These are phyloP conservation scores for Falco concolor DNA, from an alignment of 2,797 vertebrate genomes.

Conservation along the genomic window DNA sequence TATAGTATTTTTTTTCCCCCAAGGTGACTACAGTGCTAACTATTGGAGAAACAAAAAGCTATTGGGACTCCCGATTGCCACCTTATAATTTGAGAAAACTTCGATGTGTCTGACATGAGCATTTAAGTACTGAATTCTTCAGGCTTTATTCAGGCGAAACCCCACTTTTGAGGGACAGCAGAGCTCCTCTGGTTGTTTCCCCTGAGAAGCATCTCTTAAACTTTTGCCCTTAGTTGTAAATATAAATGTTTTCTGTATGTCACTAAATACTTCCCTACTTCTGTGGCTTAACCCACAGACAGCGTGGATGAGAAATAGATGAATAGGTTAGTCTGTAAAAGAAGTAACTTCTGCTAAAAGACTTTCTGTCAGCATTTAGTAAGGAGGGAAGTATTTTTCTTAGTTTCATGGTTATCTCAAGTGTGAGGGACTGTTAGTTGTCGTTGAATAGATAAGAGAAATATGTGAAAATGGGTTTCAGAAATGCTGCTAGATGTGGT, in stretches of 20 bases:
- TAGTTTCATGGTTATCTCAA: conserved; percentile 38
- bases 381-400: conserved; percentile 13
- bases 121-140: neutral
- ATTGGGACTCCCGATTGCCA: neutral
- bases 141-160: neutral
- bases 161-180: neutral
- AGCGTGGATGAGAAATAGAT: neutral
- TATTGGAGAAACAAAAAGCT: neutral
- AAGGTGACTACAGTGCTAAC: neutral
- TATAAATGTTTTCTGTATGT: neutral
- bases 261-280: neutral
- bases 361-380: conserved; percentile 40
- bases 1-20: neutral
- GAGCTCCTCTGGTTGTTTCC: neutral
- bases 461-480: conserved; percentile 48
- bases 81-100: neutral
- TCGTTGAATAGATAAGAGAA: conserved; percentile 53
- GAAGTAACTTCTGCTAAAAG: neutral
- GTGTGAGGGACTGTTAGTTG: conserved; percentile 18
- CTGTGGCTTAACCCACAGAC: neutral
- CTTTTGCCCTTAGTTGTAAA: conserved; percentile 19
- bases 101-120: neutral
- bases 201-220: neutral
- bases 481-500: conserved; percentile 8
- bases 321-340: neutral